Percentiles rank a stretch among this genome's conserved stretches.
phyloP scores from a whole-genome alignment of 2,113 vertebrate genomes.

The Marcusenius ussheri region DNA sequence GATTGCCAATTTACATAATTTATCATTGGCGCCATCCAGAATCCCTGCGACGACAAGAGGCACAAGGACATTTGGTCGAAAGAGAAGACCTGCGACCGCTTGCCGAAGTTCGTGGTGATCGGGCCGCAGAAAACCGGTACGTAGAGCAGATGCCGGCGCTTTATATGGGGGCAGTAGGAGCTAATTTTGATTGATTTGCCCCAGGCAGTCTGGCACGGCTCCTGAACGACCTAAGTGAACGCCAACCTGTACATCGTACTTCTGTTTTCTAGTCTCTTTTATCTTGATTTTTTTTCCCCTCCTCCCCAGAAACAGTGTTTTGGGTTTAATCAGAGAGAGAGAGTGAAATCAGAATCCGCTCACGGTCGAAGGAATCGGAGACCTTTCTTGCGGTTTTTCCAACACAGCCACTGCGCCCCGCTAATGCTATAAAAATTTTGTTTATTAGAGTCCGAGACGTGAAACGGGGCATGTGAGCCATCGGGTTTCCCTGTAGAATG shows the following conservation, averaged over 20 bases:
- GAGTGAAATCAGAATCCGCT: background rate
- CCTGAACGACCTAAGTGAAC: background rate
- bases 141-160: background rate
- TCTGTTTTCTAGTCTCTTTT: background rate
- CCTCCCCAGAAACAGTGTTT: background rate
- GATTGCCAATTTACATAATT: background rate
- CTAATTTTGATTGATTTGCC: background rate
- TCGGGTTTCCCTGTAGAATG: background rate
- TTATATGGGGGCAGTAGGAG: background rate
- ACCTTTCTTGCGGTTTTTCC: constrained; percentile 22
- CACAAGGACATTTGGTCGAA: constrained; percentile 99
- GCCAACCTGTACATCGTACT: background rate
- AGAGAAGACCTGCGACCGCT: constrained; percentile 93
- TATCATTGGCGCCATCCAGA: constrained; percentile 53
- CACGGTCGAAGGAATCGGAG: constrained; percentile 11
- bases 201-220: background rate
- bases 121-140: constrained; percentile 93
- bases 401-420: background rate
- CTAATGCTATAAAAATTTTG: background rate
- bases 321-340: background rate
- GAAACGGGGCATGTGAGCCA: background rate
- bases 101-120: constrained; percentile 90
- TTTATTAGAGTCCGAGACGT: background rate
- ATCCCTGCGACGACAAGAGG: constrained; percentile 92
- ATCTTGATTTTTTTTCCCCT: background rate